Percentiles rank a stretch among this genome's conserved stretches.
phyloP scores from a whole-genome alignment of 2,797 vertebrate species.

The Remorina albescens region DNA sequence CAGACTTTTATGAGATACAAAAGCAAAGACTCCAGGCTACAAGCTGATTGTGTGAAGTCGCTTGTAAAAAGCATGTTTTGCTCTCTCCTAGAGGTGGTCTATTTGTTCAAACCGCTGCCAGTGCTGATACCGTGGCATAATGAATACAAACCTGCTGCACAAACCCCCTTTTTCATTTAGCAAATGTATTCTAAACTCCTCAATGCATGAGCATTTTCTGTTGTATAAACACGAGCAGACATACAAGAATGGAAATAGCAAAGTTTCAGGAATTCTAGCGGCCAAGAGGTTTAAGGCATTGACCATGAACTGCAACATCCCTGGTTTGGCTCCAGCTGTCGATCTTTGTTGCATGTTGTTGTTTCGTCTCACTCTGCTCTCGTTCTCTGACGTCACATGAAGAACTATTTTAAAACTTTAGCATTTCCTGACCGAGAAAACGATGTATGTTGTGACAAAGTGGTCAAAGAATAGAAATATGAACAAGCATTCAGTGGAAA shows the following conservation, averaged over 20 bases:
- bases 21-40: conserved; percentile 14
- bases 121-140: background rate
- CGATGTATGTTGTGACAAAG: background rate
- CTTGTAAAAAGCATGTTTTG: conserved; percentile 17
- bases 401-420: background rate
- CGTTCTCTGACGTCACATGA: background rate
- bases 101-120: background rate
- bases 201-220: conserved; percentile 5
- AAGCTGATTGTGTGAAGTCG: conserved; percentile 18
- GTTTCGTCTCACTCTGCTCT: background rate
- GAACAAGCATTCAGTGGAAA: background rate
- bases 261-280: background rate
- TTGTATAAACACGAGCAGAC: conserved; percentile 2
- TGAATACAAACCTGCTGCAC: background rate
- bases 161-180: background rate
- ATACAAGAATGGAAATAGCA: background rate
- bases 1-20: conserved; percentile 22
- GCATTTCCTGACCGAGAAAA: background rate
- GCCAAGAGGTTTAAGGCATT: background rate
- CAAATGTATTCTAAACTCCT: background rate
- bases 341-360: conserved; percentile 1
- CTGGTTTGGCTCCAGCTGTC: background rate
- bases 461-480: background rate
- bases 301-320: background rate
- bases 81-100: background rate